A percentile compares a stretch with the other conserved stretches of the same genome.
These are phyloP conservation scores for Leptinotarsa texana DNA, from an alignment of 1,140 invertebrate species.

Conservation along the genomic window DNA sequence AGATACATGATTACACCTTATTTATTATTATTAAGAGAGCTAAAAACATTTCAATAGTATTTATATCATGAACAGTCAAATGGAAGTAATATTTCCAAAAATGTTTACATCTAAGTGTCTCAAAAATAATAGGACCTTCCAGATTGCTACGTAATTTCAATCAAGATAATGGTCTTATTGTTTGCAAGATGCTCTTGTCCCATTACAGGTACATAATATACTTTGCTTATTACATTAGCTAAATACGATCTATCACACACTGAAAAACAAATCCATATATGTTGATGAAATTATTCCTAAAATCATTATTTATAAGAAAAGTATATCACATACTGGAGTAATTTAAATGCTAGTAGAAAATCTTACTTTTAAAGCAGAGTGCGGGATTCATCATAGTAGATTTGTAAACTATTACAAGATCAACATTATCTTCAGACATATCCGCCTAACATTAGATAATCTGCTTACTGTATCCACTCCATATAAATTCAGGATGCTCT, in stretches of 20 bases:
- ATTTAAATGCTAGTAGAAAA: slow-evolving; percentile 26
- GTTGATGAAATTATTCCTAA: neutral
- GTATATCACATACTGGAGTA: neutral
- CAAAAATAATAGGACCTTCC: neutral
- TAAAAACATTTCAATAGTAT: slow-evolving; percentile 41
- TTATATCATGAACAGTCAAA: slow-evolving; percentile 38
- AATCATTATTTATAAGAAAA: neutral
- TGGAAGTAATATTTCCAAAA: slow-evolving; percentile 34
- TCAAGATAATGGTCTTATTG: slow-evolving; percentile 12
- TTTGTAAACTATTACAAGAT: slow-evolving; percentile 38
- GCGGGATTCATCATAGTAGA: slow-evolving; percentile 33
- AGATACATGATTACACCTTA: slow-evolving; percentile 41
- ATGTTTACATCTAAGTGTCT: slow-evolving; percentile 19
- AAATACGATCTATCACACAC: slow-evolving; percentile 9
- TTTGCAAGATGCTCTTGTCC: neutral
- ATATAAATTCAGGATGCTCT: slow-evolving; percentile 36
- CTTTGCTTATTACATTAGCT: slow-evolving; percentile 4
- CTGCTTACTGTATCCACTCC: slow-evolving; percentile 6
- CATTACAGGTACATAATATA: slow-evolving; percentile 17
- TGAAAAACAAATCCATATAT: slow-evolving; percentile 12
- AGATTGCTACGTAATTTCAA: neutral
- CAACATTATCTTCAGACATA: slow-evolving; percentile 20
- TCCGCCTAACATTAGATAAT: slow-evolving; percentile 27
- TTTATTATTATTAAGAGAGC: slow-evolving; percentile 38
- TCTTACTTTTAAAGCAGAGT: slow-evolving; percentile 30